Evolutionary conservation across 1,140 invertebrate species (phyloP), one percentile per base, ranked within the genome.

Genomic region (Drosophila mauritiana): DNA sequence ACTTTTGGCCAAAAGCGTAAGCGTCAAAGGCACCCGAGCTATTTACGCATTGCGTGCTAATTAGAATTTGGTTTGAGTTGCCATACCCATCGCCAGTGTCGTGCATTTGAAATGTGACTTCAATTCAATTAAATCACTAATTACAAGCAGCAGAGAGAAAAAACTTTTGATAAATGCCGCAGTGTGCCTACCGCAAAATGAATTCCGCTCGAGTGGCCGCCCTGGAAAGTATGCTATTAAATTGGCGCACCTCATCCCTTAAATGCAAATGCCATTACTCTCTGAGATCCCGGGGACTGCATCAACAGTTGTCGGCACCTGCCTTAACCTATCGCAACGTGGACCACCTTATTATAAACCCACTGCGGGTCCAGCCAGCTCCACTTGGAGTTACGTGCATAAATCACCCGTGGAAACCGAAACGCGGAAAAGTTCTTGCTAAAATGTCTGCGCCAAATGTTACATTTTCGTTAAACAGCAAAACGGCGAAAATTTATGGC

Each of bases 391-490:
- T 46, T 51, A 22, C 20, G 20, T 22, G 61, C 81, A 84, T 84
- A 84, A 84, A 84, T 84, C 80, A 85, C 74, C 70, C 70, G 80
- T 59, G 72, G 48, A 64, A 65, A 65, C 22, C 69, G 52, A 75
- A 74, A 74, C 51, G 64, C 58, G 42, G 56, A 70, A 76, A 72
- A 75, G 36, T 76, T 76, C 67, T 86, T 56, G 54, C 76, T 48
- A 75, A 86, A 78, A 85, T 88, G 82, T 85, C 82, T 34, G 52
- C 74, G 48, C 69, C 82, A 85, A 85, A 85, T 85, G 82, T 82
- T 85, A 88, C 79, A 68, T 78, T 85, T 86, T 78, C 80, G 80
- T 74, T 78, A 82, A 81, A 73, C 46, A 74, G 55, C 48, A 62
- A 67, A 80, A 43, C 27, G 36, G n/a, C 39, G 77, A 63, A 56